Evolutionary conservation across 2,797 vertebrate species (phyloP).

Genomic region (Lepus townsendii): DNA sequence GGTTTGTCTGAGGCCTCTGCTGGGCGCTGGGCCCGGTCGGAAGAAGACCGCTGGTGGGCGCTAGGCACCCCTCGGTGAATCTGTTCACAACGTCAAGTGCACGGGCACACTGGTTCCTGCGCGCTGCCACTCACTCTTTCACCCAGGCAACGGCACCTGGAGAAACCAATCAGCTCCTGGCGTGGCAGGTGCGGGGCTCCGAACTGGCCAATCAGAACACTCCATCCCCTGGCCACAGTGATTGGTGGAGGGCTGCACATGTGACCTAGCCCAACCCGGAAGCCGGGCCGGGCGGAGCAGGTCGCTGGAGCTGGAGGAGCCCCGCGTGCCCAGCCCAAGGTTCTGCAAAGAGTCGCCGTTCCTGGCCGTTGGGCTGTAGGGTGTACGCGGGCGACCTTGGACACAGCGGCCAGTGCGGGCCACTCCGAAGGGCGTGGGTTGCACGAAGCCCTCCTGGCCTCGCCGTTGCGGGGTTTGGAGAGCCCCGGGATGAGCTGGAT

Average conservation of each 20-base stretch:
- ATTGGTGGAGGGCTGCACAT: background rate
- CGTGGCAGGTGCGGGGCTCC: background rate
- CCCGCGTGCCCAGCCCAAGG: no score
- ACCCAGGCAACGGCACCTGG: background rate
- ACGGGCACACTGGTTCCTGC: no score
- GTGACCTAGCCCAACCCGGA: background rate
- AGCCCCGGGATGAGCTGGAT: slow-evolving; percentile 97
- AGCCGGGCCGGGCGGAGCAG: no score
- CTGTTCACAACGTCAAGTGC: no score
- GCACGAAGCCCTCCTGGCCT: slow-evolving; percentile 98
- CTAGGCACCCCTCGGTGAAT: no score
- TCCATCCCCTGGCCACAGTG: background rate
- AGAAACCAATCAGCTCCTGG: background rate
- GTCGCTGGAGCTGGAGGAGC: no score
- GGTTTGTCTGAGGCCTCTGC: no score
- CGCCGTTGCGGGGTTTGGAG: slow-evolving; percentile 99
- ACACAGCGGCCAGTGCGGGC: slow-evolving; percentile 98
- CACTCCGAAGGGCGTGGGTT: slow-evolving; percentile 97
- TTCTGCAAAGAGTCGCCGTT: slow-evolving; percentile 93
- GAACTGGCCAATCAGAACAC: background rate
- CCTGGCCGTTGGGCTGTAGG: slow-evolving; percentile 97
- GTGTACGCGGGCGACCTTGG: slow-evolving; percentile 99
- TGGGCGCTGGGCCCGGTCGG: no score
- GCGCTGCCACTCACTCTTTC: no score
- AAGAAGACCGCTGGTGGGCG: no score